Percentiles rank a stretch among this genome's conserved stretches.
Evolutionary conservation across 2,113 vertebrate genomes (phyloP).

Genomic region (Amblyornis subalaris): DNA sequence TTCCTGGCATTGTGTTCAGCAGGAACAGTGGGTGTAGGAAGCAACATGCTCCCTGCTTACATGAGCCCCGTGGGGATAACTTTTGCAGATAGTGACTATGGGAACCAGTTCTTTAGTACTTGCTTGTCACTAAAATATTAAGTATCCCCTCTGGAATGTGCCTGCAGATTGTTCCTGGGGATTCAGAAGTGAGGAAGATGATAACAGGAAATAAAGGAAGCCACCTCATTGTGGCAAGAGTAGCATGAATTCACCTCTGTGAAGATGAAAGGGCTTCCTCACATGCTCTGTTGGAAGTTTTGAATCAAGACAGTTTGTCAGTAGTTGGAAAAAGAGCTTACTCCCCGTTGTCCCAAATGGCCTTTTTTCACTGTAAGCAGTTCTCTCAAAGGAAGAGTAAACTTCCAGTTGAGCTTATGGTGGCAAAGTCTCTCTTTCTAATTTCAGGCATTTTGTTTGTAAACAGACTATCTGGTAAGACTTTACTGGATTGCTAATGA

Average conservation of each 20-base stretch:
- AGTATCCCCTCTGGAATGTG: constrained; percentile 43
- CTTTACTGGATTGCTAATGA: neutral
- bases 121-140: constrained; percentile 52
- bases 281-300: neutral
- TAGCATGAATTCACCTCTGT: neutral
- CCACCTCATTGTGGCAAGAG: neutral
- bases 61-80: neutral
- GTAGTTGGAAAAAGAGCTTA: neutral
- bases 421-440: neutral
- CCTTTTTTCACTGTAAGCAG: neutral
- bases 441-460: neutral
- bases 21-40: neutral
- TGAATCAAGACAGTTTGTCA: neutral
- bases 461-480: neutral
- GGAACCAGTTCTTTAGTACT: constrained; percentile 41
- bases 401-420: neutral
- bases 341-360: neutral
- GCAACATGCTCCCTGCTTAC: neutral
- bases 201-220: neutral
- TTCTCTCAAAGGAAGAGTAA: neutral
- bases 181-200: neutral
- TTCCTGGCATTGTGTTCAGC: constrained; percentile 17
- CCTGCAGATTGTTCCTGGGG: neutral
- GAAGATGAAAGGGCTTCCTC: neutral
- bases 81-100: constrained; percentile 11